Evolutionary conservation across 2,888 invertebrate genomes (phyloP).

Genomic region (Stenolophus ochropezus): DNA sequence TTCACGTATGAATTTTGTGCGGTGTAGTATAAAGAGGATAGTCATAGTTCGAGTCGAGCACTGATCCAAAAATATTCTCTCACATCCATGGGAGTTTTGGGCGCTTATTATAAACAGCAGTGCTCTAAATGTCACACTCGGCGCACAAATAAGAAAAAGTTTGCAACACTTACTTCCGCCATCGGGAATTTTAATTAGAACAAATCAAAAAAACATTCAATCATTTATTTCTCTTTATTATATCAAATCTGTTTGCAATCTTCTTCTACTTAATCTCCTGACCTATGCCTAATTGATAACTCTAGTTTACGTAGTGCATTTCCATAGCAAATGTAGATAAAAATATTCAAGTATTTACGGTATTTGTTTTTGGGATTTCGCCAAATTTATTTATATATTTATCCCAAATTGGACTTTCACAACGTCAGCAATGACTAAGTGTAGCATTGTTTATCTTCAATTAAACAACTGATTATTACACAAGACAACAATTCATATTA

Average conservation of each 20-base stretch:
- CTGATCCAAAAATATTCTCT: conserved; percentile 56
- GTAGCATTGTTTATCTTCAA: not conserved
- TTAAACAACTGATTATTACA: not conserved
- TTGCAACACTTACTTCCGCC: conserved; percentile 42
- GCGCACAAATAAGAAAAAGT: conserved; percentile 24
- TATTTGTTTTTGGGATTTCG: not conserved
- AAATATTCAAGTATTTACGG: not conserved
- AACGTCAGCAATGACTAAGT: not conserved
- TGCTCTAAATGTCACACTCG: conserved; percentile 41
- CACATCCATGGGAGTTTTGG: conserved; percentile 27
- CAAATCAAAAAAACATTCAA: not conserved
- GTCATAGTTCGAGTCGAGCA: conserved; percentile 40
- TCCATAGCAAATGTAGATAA: not conserved
- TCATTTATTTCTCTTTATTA: not conserved
- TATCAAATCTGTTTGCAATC: not conserved
- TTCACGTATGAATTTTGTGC: conserved; percentile 35
- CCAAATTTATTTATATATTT: conserved; percentile 18
- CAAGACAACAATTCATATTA: conserved; percentile 2
- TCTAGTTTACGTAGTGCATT: not conserved
- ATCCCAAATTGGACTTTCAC: not conserved
- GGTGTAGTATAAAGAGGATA: conserved; percentile 49
- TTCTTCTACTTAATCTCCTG: not conserved
- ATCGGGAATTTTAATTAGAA: not conserved
- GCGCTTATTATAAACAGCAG: conserved; percentile 30
- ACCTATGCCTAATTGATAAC: not conserved